A percentile compares a stretch with the other conserved stretches of the same genome.
Conservation (phyloP, 2,888 invertebrate genomes). For the Nesidiocoris tenuis region DNA sequence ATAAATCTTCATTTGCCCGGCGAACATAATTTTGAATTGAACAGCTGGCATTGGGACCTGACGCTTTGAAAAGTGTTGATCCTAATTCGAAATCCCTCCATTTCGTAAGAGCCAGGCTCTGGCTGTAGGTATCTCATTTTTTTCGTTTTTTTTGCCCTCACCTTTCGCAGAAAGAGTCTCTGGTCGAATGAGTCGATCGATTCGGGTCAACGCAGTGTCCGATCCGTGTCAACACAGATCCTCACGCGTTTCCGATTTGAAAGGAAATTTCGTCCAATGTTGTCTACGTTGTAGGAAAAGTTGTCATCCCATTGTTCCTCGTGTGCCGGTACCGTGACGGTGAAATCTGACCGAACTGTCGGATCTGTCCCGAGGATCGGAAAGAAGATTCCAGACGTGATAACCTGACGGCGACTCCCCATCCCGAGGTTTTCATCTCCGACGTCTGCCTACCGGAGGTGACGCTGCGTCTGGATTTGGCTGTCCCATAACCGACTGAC, state of each 20-base stretch:
- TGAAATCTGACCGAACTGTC: background rate
- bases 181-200: no score
- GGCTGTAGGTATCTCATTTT: no score
- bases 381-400: background rate
- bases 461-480: background rate
- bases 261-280: background rate
- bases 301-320: background rate
- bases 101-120: no score
- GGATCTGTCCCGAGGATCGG: background rate
- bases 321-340: background rate
- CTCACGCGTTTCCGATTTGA: background rate
- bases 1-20: no score
- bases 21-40: no score
- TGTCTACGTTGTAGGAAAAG: background rate
- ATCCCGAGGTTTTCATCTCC: background rate
- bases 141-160: no score
- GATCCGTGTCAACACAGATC: no score
- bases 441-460: background rate
- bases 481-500: background rate
- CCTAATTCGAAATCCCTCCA: no score
- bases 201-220: no score
- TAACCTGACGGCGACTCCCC: background rate
- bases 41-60: no score
- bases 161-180: no score
- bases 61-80: no score